A percentile compares a stretch with the other conserved stretches of the same genome.
phyloP scores from a whole-genome alignment of 2,888 invertebrate species.

The Parnassius apollo region DNA sequence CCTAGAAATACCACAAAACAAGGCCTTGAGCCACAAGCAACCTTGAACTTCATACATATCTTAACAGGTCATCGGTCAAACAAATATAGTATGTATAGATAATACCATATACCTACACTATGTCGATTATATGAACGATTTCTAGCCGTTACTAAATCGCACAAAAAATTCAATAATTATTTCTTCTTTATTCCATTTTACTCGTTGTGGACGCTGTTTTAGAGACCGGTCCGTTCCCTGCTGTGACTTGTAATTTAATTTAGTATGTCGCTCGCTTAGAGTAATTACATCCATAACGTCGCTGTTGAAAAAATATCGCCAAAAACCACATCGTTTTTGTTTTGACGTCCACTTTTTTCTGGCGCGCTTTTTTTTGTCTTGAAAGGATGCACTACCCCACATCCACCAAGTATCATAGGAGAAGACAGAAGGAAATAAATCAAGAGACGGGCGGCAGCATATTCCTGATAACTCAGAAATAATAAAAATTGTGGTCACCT shows the following conservation, averaged over 20 bases:
- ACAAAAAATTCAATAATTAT: conserved; percentile 16
- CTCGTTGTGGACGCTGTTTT: conserved; percentile 12
- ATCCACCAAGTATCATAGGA: no score
- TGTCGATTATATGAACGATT: conserved; percentile 1
- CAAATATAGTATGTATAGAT: no score
- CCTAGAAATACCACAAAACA: no score
- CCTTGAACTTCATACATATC: no score
- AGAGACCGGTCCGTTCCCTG: conserved; percentile 13
- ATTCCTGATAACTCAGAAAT: no score
- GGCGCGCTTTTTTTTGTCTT: no score
- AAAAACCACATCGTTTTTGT: conserved; percentile 18
- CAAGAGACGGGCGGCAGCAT: no score
- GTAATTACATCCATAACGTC: background rate
- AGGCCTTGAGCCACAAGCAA: no score
- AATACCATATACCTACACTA: background rate
- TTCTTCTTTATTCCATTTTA: conserved; percentile 14
- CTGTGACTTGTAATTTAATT: conserved; percentile 26
- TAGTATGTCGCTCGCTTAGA: conserved; percentile 13
- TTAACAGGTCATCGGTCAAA: no score
- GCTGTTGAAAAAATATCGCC: conserved; percentile 12
- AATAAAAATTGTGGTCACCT: no score
- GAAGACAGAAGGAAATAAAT: no score
- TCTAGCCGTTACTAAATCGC: background rate
- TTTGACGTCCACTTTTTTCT: background rate
- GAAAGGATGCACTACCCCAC: no score